Conservation (phyloP, 2,113 vertebrate species). For the Tragelaphus scriptus region DNA sequence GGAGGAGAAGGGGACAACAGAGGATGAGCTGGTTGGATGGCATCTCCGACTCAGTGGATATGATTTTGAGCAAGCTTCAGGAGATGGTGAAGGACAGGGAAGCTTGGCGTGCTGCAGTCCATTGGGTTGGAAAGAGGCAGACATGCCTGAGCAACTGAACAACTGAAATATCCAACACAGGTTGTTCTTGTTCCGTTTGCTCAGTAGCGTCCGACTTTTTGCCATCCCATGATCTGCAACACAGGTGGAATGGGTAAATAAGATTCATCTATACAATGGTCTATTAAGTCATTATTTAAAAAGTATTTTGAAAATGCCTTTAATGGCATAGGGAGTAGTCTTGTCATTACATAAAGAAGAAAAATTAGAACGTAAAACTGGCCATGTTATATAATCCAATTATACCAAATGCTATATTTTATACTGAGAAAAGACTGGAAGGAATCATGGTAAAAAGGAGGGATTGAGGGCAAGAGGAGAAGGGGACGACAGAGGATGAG, state of each 20-base stretch:
- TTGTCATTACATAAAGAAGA: background rate
- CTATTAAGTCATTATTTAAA: background rate
- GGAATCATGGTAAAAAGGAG: background rate
- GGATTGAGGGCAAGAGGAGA: too few relatives aligned
- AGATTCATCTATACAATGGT: background rate
- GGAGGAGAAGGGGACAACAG: background rate
- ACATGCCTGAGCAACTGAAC: background rate
- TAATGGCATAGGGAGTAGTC: background rate
- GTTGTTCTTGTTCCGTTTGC: background rate
- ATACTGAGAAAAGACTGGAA: background rate
- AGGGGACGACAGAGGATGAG: too few relatives aligned
- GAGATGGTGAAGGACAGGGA: background rate
- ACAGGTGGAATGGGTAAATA: background rate
- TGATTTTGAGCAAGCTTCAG: background rate
- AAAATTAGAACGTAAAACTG: background rate
- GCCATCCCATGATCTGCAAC: background rate
- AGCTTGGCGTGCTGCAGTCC: accelerated
- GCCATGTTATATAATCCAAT: background rate
- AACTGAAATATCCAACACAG: background rate
- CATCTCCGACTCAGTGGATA: background rate
- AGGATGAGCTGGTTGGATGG: background rate
- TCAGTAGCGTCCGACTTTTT: accelerated
- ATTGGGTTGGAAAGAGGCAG: background rate
- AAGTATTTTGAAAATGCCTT: background rate
- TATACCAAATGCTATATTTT: background rate